Evolutionary conservation across 1,140 invertebrate genomes (phyloP), one percentile per base, ranked within the genome.

Genomic region (Ips typographus): DNA sequence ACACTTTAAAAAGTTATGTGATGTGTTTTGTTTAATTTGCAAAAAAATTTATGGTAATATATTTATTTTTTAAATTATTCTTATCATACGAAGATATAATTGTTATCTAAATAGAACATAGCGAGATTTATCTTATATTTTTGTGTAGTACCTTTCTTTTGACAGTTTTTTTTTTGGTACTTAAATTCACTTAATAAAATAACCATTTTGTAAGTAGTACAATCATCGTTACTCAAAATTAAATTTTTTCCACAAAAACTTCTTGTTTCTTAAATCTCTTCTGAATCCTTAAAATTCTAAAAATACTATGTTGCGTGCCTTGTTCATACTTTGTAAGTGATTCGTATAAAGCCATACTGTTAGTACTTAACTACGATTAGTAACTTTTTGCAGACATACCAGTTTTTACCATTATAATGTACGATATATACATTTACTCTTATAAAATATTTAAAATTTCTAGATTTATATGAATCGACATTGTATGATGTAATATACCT

Each of bases 381-480:
- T 71, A 72, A 70, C 64, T 57, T 71, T 75, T 68, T 73, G 65
- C 68, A 73, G 56, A 74, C 69, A 70, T 71, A 71, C 70, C 56
- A 60, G 60, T 68, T 68, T 66, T 68, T 68, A 68, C 65, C 57
- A 66, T 39, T 64, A 62, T 63, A 71, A 64, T 71, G 69, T 69
- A 52, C 3, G 38, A 41, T 59, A 40, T 36, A 41, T 65, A 68
- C 71, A 71, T 22, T 22, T 72, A 72, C 69, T 70, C 63, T 70
- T 69, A 65, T 60, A 63, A 56, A 58, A 40, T 60, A 52, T 43
- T 68, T 40, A 73, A 76, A 74, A 76, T 76, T 77, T 76, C 71
- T 76, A 77, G 74, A 77, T 77, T 77, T 76, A 72, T 76, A 77
- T 77, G 71, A 73, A 76, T 71, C 68, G 72, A 71, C 76, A 75